Conservation (phyloP, 2,113 vertebrate species). For the Notothenia coriiceps region DNA sequence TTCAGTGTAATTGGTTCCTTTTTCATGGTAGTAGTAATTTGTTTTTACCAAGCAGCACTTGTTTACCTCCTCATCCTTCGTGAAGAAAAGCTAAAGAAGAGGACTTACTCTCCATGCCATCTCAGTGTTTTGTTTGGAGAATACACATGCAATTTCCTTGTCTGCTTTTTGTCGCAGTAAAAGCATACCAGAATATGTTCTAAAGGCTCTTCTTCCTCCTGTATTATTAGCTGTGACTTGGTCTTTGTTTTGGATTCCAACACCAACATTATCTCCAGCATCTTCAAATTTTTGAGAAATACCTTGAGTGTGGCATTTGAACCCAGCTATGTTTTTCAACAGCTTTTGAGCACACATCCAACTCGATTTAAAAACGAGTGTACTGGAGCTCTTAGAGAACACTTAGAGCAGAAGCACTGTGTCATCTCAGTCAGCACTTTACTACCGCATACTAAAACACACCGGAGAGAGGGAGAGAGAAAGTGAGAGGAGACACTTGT, state of each 20-base stretch:
- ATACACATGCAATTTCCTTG: slow-evolving; percentile 16
- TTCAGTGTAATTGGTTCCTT: background rate
- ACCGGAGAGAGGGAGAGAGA: background rate
- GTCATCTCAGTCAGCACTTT: slow-evolving; percentile 38
- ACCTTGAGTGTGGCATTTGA: background rate
- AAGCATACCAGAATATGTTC: background rate
- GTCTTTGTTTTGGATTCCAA: slow-evolving; percentile 17
- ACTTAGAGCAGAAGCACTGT: slow-evolving; percentile 20
- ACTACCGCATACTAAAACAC: slow-evolving; percentile 12
- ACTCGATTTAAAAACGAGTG: slow-evolving; percentile 13
- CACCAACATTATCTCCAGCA: slow-evolving; percentile 3
- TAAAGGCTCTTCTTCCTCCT: slow-evolving; percentile 14
- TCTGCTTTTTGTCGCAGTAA: slow-evolving; percentile 17
- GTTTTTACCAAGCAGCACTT: background rate
- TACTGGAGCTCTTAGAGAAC: slow-evolving; percentile 20
- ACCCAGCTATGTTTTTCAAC: background rate
- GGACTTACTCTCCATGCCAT: background rate
- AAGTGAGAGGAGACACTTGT: slow-evolving; percentile 4
- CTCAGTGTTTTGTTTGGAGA: slow-evolving; percentile 9
- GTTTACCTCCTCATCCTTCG: background rate
- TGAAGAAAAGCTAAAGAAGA: background rate
- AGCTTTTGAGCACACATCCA: slow-evolving; percentile 5
- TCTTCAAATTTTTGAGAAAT: slow-evolving; percentile 5
- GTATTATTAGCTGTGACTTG: slow-evolving; percentile 22
- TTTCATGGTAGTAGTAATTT: background rate